phyloP scores from a whole-genome alignment of 53 echinoderm and acorn worm species.

The Holothuria scabra region DNA sequence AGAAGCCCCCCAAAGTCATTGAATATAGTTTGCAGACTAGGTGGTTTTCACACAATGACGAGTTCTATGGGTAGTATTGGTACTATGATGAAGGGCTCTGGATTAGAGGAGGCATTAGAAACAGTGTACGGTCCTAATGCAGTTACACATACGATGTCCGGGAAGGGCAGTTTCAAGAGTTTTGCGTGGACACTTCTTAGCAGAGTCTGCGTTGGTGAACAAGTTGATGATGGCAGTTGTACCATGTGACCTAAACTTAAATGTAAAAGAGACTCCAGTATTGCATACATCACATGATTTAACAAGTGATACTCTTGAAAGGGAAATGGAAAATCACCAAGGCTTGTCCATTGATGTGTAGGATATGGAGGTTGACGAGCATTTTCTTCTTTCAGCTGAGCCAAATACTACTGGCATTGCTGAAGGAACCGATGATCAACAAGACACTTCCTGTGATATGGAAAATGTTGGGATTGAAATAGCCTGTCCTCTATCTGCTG shows the following conservation, averaged over 20 bases:
- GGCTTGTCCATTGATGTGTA: background rate
- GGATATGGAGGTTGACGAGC: too few relatives aligned
- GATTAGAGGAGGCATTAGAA: constrained; percentile 30
- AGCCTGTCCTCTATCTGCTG: too few relatives aligned
- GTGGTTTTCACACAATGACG: constrained; percentile 51
- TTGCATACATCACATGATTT: background rate
- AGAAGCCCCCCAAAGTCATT: too few relatives aligned
- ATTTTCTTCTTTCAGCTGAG: too few relatives aligned
- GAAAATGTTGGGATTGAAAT: too few relatives aligned
- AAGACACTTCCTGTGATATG: background rate
- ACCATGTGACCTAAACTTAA: constrained; percentile 21
- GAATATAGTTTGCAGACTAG: constrained; percentile 35
- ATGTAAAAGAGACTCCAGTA: too few relatives aligned
- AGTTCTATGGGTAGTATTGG: constrained; percentile 34
- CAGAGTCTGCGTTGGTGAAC: constrained; percentile 28
- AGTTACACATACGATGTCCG: constrained; percentile 32
- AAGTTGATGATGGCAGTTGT: constrained; percentile 33
- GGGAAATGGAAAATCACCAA: background rate
- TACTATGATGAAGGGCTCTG: constrained; percentile 21
- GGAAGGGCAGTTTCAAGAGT: constrained; percentile 53
- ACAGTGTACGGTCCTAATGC: constrained; percentile 8
- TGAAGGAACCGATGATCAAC: background rate
- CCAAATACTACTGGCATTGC: background rate
- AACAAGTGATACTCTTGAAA: background rate
- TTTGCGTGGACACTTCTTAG: constrained; percentile 46